These are phyloP conservation scores for Rhagoletis zephyria DNA, from an alignment of 1,140 invertebrate species.

Conservation along the genomic window DNA sequence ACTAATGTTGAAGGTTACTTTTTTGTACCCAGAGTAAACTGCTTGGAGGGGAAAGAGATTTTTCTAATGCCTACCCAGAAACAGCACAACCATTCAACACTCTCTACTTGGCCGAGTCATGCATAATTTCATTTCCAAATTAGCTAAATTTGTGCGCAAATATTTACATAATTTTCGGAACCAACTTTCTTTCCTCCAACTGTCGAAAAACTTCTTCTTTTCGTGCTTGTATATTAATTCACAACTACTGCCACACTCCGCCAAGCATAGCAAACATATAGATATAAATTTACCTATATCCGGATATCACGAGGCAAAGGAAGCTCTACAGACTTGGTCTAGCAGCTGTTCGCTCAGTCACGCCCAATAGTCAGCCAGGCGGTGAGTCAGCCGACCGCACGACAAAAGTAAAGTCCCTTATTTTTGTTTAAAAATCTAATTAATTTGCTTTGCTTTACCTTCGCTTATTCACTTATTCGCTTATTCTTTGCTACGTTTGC, in stretches of 20 bases:
- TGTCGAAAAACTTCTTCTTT: background rate
- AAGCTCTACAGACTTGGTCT: background rate
- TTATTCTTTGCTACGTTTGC: background rate
- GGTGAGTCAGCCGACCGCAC: background rate
- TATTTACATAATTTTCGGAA: constrained; percentile 4
- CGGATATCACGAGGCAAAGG: background rate
- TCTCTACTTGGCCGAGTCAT: constrained; percentile 18
- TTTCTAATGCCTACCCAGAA: background rate
- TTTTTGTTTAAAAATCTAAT: constrained; percentile 49
- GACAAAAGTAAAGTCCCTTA: constrained; percentile 13
- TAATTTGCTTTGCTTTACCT: constrained; percentile 52
- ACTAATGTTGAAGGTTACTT: too few species aligned
- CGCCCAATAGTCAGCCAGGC: background rate
- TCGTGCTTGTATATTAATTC: too few species aligned
- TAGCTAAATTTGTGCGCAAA: constrained; percentile 47
- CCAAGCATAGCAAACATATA: background rate
- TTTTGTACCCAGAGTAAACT: too few species aligned
- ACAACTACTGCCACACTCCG: background rate
- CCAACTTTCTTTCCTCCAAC: background rate
- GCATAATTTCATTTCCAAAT: constrained; percentile 50
- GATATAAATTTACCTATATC: too few species aligned
- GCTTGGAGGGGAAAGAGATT: too few species aligned
- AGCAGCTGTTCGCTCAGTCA: constrained; percentile 33
- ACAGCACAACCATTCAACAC: background rate
- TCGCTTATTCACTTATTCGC: background rate